Base-by-base conservation (phyloP, 2,888 invertebrate genomes). In the Leptura quadrifasciata region DNA sequence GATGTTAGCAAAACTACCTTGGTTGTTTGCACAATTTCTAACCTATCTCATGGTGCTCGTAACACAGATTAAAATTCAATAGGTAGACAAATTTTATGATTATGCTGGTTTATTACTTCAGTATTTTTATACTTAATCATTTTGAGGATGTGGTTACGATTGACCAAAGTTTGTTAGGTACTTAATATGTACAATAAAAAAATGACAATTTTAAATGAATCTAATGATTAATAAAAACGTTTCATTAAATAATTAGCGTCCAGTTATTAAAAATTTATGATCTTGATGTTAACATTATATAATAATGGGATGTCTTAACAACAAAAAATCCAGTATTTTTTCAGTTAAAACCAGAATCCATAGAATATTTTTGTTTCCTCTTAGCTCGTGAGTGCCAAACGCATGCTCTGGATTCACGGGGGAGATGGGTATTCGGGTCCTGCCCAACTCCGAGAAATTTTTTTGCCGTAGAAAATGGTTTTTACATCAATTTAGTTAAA, bases 1-100 rank as follows among this genome's bases (percentile, higher is more conserved):
- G 39, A 18, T 21, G 15, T 20, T 21, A 20, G 9, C 39, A 63
- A 63, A 61, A 61, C 18, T 31, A 15, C 20, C 58, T 61, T 15
- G 60, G 17, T 35, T 35, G 9, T 31, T 9, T 15, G 31, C 10
- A 47, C 55, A 63, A 63, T 54, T 71, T 55, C 63, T 72, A 72
- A 72, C 72, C 72, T 72, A 39, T 63, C n/a, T n/a, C n/a, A n/a
- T n/a, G n/a, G n/a, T n/a, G 39, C 39, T 63, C 18, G 0, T 60
- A 24, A n/a, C n/a, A 24, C 2, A 12, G 58, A 2, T 21, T 60
- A 60, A 31, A 27, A 21, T 60, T 60, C 24, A 27, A 15, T 60
- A 27, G 27, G 27, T 15, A 12, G 24, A 58, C 15, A 58, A 9
- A 20, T 57, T 12, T 31, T 1, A 47, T 47, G 15, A 15, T n/a